These are phyloP conservation scores for Eledona agricola DNA, from an alignment of 2,888 invertebrate species.

Conservation along the genomic window DNA sequence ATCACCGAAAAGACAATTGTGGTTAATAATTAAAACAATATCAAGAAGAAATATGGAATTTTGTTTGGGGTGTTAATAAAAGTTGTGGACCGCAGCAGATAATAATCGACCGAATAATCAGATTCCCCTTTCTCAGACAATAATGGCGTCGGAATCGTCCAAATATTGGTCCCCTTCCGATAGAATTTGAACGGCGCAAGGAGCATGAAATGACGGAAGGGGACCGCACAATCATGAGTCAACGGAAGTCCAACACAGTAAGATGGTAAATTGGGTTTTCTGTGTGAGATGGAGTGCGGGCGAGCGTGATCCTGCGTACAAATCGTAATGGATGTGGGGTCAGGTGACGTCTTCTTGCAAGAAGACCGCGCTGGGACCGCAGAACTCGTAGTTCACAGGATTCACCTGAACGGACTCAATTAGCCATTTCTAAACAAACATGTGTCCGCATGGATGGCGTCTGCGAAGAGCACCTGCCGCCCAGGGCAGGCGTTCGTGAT, in stretches of 20 bases:
- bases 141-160: conserved; percentile 31
- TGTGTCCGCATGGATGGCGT: conserved; percentile 25
- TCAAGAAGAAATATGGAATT: no score
- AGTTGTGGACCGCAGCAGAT: conserved; percentile 7
- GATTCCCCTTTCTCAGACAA: conserved; percentile 17
- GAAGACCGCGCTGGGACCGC: conserved; percentile 13
- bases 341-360: conserved; percentile 25
- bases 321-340: conserved; percentile 46
- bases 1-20: no score
- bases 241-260: conserved; percentile 47
- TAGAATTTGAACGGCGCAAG: conserved; percentile 37
- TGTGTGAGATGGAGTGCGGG: conserved; percentile 49
- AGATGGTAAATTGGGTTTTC: conserved; percentile 52
- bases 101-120: conserved; percentile 34
- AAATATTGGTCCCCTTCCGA: conserved; percentile 37
- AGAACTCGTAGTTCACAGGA: conserved; percentile 19
- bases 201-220: conserved; percentile 42
- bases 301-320: conserved; percentile 47
- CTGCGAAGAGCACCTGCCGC: conserved; percentile 24
- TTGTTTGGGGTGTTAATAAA: no score
- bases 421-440: conserved; percentile 32
- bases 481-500: no score
- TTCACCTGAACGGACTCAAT: conserved; percentile 35
- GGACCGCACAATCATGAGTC: conserved; percentile 43
- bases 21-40: no score